Evolutionary conservation across 1,140 invertebrate genomes (phyloP), one percentile per base, ranked within the genome.

Genomic region (Drosophila setifemur): DNA sequence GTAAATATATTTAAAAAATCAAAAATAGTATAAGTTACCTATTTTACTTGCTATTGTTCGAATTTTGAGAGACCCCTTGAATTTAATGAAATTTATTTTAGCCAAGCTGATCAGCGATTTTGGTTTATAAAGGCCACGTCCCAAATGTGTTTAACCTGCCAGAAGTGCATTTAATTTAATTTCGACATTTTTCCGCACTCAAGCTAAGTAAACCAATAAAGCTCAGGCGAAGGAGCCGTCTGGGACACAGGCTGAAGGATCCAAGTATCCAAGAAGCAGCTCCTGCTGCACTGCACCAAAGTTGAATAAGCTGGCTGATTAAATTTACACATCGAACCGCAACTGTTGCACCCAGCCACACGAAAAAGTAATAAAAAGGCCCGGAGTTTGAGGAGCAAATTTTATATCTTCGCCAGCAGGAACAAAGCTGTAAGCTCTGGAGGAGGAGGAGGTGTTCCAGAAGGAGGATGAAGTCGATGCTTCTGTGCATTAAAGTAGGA

Each of bases 251-350:
- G 29, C 26, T 11, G 8, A 50, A 18, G 48, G 33, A 50, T 37
- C 31, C 16, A 4, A 19, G 7, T 50, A 21, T 21, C 11, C 21
- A 29, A 2, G 18, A 8, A n/a, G n/a, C n/a, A n/a, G n/a, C n/a
- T n/a, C n/a, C 21, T 31, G 54, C 29, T 53, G 47, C 45, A 39
- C 45, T 54, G 70, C 39, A 40, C 45, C 68, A 68, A 73, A 69
- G 47, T 77, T 83, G 63, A 82, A 78, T 37, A 64, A 55, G 69
- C 54, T 54, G 70, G 39, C 70, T 83, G 79, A 83, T 85, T 83
- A 85, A 83, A 83, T 83, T 85, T 85, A 85, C 79, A 83, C 79
- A 85, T 74, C 16, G 57, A 55, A 54, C 74, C 81, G 25, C 79
- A 83, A 85, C 69, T 73, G 78, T 82, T 82, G 78, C 78, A 82